Evolutionary conservation across 2,797 vertebrate genomes (phyloP).

Genomic region (Malurus leucopterus): DNA sequence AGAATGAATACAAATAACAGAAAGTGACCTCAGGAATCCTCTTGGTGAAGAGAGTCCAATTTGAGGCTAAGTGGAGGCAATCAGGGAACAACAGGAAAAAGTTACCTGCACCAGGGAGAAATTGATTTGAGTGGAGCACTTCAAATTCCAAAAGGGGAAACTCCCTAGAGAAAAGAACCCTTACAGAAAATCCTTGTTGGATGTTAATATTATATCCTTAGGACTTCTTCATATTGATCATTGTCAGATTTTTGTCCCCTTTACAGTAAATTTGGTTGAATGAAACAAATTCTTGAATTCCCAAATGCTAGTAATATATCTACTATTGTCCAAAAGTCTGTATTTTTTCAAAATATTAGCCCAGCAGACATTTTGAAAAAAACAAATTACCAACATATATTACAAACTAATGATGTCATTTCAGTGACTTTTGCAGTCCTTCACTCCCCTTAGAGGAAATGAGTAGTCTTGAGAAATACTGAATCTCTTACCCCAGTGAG

Average conservation of each 20-base stretch:
- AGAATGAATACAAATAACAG: background rate
- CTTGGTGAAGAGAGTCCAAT: background rate
- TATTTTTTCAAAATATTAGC: background rate
- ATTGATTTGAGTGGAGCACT: accelerated
- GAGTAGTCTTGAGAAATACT: background rate
- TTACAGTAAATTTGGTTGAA: background rate
- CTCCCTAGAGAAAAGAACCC: background rate
- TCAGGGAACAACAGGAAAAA: background rate
- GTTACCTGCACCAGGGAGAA: background rate
- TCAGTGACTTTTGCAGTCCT: background rate
- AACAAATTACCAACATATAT: background rate
- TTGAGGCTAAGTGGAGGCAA: background rate
- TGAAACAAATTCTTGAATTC: background rate
- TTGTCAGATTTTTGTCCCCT: background rate
- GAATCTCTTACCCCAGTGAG: background rate
- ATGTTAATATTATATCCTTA: background rate
- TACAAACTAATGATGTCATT: background rate
- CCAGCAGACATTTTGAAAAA: background rate
- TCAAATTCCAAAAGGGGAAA: background rate
- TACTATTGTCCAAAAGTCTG: background rate
- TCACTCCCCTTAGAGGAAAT: background rate
- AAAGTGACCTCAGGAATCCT: background rate
- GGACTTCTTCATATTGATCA: background rate
- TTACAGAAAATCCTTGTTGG: background rate
- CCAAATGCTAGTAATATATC: background rate